Evolutionary conservation across 2,797 vertebrate species (phyloP).

Genomic region (Microchirus variegatus): DNA sequence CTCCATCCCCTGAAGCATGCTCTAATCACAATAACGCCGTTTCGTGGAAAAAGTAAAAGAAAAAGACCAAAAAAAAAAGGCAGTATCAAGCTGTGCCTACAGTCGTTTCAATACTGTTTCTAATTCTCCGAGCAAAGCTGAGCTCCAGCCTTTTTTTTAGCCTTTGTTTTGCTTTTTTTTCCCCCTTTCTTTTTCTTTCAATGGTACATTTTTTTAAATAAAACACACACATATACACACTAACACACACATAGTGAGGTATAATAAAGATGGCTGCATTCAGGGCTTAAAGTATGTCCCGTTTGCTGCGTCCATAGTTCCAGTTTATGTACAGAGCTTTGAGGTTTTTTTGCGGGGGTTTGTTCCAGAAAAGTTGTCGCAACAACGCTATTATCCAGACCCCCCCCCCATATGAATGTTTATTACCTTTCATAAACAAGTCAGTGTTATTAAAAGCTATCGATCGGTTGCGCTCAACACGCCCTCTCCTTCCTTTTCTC

Average conservation of each 20-base stretch:
- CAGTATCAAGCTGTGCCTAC: slow-evolving; percentile 72
- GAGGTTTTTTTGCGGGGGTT: slow-evolving; percentile 52
- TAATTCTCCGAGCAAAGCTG: background rate
- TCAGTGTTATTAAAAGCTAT: slow-evolving; percentile 72
- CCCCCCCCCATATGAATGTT: slow-evolving; percentile 71
- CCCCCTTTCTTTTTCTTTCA: background rate
- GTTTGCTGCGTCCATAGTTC: slow-evolving; percentile 21
- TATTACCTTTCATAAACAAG: slow-evolving; percentile 74
- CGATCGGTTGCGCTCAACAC: slow-evolving; percentile 18
- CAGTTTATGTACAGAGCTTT: slow-evolving; percentile 66
- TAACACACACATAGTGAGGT: slow-evolving; percentile 23
- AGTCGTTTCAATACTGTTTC: slow-evolving; percentile 65
- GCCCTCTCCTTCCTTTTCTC: background rate
- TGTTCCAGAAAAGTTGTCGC: slow-evolving; percentile 48
- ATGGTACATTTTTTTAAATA: slow-evolving; percentile 59
- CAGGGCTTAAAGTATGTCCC: slow-evolving; percentile 59
- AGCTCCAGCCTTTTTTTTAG: slow-evolving; percentile 41
- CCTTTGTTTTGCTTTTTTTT: background rate
- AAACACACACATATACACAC: slow-evolving; percentile 13
- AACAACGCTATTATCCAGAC: slow-evolving; percentile 58
- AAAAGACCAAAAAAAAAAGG: slow-evolving; percentile 25
- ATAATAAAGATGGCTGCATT: slow-evolving; percentile 44
- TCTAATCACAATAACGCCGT: slow-evolving; percentile 67
- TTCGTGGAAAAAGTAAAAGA: slow-evolving; percentile 49
- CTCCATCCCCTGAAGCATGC: slow-evolving; percentile 76